These are phyloP conservation scores for Enteromius viviparus DNA, from an alignment of 2,797 vertebrate species.

Conservation along the genomic window DNA sequence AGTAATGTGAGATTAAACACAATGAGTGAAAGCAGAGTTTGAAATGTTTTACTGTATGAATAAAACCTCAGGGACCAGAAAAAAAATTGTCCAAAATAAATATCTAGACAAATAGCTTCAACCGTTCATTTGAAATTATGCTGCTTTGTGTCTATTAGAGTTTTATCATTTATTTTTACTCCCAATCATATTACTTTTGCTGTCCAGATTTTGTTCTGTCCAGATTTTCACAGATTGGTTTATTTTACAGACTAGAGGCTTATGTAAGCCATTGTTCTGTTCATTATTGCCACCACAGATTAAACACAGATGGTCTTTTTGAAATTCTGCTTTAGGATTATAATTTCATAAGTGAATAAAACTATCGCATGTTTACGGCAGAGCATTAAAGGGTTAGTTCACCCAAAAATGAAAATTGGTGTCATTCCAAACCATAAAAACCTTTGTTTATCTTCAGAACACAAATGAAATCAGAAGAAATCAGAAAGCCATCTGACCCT, in stretches of 20 bases:
- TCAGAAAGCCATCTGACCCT: too few species aligned
- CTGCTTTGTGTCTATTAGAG: not conserved
- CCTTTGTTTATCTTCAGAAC: too few species aligned
- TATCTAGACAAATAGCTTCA: not conserved
- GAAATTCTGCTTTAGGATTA: not conserved
- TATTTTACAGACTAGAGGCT: not conserved
- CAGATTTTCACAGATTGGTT: not conserved
- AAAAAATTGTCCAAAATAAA: not conserved
- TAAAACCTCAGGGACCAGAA: not conserved
- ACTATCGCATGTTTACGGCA: not conserved
- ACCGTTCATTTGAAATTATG: not conserved
- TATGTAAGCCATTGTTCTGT: not conserved
- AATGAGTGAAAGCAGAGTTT: not conserved
- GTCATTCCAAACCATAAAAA: too few species aligned
- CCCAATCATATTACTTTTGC: not conserved
- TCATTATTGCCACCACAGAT: not conserved
- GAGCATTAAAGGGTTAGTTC: not conserved
- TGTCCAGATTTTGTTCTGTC: not conserved
- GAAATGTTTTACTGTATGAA: not conserved
- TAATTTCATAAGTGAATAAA: not conserved
- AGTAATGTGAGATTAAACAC: conserved; percentile 11
- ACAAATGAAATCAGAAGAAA: too few species aligned
- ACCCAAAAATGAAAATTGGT: too few species aligned
- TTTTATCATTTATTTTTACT: not conserved
- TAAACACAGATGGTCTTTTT: not conserved